Conservation (phyloP, 2,888 invertebrate species). For the Dasysyrphus tricinctus region DNA sequence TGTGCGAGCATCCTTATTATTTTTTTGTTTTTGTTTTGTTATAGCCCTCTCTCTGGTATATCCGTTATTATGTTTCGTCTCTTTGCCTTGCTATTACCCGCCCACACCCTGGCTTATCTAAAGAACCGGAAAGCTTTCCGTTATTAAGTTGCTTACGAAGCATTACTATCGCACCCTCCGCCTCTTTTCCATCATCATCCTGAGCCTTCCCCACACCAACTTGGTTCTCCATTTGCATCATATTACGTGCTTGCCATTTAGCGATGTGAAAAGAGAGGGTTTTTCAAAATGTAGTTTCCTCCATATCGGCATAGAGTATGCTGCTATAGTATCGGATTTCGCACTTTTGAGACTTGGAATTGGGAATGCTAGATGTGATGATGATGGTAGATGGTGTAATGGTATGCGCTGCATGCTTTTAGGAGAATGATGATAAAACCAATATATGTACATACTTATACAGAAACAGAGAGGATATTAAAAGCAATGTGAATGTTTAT, state of each 20-base stretch:
- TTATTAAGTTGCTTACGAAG: constrained; percentile 73
- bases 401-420: constrained; percentile 53
- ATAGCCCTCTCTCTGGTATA: neutral
- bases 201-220: neutral
- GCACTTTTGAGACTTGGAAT: constrained; percentile 63
- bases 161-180: constrained; percentile 56
- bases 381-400: constrained; percentile 27
- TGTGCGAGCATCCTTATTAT: constrained; percentile 60
- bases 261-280: constrained; percentile 17
- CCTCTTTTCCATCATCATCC: constrained; percentile 1
- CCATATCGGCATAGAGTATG: constrained; percentile 26
- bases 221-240: constrained; percentile 39
- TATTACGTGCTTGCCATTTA: constrained; percentile 55
- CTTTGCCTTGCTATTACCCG: neutral
- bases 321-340: constrained; percentile 64
- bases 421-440: constrained; percentile 41
- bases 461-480: constrained; percentile 25
- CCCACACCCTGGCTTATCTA: constrained; percentile 13
- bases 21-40: neutral
- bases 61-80: constrained; percentile 46
- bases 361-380: constrained; percentile 32
- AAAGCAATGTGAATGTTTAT: constrained; percentile 31
- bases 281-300: constrained; percentile 57
- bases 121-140: constrained; percentile 68
- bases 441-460: constrained; percentile 29